Evolutionary conservation across 2,797 vertebrate species (phyloP), one percentile per base, ranked within the genome.

Genomic region (Myotis daubentonii): DNA sequence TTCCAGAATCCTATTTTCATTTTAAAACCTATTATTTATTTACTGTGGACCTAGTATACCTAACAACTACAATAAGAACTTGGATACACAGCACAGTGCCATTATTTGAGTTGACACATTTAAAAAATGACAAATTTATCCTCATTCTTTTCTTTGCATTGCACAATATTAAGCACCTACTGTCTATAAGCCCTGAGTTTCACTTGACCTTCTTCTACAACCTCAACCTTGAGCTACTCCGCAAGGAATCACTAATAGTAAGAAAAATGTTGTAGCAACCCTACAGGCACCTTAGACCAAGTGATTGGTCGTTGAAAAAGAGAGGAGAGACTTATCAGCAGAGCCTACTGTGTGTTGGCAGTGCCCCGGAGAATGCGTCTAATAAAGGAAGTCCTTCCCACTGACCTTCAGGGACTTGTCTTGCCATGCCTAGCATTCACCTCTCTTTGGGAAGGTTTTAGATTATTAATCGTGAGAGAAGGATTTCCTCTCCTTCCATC

Each of bases 141-240:
- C 6, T 86, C 2, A 3, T 71, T 68, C 47, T 23, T 94, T 71
- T 68, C 23, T 92, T 75, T 90, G 3, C 80, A 22, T 70, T 79
- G 55, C 65, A 83, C 19, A 53, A 17, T 30, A 38, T 78, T 86
- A 36, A 74, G 53, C 19, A 78, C 22, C 44, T 76, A 22, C n/a
- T 89, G 22, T 79, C 70, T 92, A 12, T 33, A 80, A 74, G 33
- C 10, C 70, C 22, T 44, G 16, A 36, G 44, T 72, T 80, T 94
- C 82, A 3, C 20, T 38, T 90, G 85, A 79, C 36, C 82, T 76
- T 76, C 38, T 41, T 93, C 76, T 47, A 28, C 70, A 57, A 66
- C 38, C 62, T 91, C 84, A 62, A 65, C 92, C 38, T 87, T 33
- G 30, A 78, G 28, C 20, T 55, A 22, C 33, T 85, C 17, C 75